Percentiles rank a stretch among this genome's conserved stretches.
phyloP scores from a whole-genome alignment of 2,113 vertebrate species.

The Etheostoma spectabile region DNA sequence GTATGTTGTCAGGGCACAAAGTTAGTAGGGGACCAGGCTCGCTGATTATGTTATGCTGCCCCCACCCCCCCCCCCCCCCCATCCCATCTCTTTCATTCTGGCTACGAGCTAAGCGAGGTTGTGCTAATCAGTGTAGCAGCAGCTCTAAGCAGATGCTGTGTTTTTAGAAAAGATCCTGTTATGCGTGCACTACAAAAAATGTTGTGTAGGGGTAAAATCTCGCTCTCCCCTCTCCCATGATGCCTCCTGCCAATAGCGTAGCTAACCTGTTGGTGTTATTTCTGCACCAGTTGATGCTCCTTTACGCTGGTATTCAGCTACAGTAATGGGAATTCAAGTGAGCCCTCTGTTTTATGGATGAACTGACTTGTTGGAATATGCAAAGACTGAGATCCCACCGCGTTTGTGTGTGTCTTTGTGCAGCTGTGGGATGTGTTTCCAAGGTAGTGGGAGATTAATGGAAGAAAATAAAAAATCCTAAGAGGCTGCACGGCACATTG shows the following conservation, averaged over 20 bases:
- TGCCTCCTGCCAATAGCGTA: constrained; percentile 13
- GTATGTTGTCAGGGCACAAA: too few relatives aligned
- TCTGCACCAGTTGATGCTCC: constrained; percentile 1
- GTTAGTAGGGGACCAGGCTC: too few relatives aligned
- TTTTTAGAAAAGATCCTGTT: constrained; percentile 74
- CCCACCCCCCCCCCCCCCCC: too few relatives aligned
- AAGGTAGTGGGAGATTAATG: constrained; percentile 72
- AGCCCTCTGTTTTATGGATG: constrained; percentile 57
- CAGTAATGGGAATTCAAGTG: constrained; percentile 46
- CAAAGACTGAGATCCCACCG: constrained; percentile 43
- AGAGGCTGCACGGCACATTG: constrained; percentile 54
- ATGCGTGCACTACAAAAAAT: constrained; percentile 63
- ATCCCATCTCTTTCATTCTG: not conserved
- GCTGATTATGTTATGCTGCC: too few relatives aligned
- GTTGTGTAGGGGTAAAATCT: constrained; percentile 56
- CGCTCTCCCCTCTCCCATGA: constrained; percentile 21
- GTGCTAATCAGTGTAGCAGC: constrained; percentile 66
- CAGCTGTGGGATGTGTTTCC: constrained; percentile 54
- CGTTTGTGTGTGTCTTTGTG: constrained; percentile 45
- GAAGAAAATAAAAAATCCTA: constrained; percentile 57
- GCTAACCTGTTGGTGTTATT: constrained; percentile 14
- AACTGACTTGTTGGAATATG: constrained; percentile 66
- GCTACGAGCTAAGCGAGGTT: constrained; percentile 51
- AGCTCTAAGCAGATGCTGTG: constrained; percentile 70
- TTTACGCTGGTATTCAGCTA: constrained; percentile 13